These are phyloP conservation scores for Melieria crassipennis DNA, from an alignment of 2,888 invertebrate genomes.

Conservation along the genomic window DNA sequence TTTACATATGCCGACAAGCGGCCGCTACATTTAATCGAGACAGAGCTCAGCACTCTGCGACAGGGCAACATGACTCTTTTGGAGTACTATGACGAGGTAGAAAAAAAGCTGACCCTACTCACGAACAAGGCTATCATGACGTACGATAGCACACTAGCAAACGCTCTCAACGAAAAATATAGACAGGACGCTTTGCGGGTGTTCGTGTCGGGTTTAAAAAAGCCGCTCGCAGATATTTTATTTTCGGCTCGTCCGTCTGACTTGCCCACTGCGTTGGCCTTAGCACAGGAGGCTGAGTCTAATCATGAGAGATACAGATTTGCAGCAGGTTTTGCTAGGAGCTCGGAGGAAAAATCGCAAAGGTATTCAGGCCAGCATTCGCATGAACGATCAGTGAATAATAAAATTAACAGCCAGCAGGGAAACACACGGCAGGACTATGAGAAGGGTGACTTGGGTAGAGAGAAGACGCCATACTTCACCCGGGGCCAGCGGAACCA, in stretches of 20 bases:
- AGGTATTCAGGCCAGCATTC: slow-evolving; percentile 1
- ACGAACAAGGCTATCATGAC: slow-evolving; percentile 36
- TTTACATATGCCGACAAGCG: slow-evolving; percentile 36
- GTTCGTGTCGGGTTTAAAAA: slow-evolving; percentile 20
- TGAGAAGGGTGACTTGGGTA: no score
- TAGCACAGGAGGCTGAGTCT: slow-evolving; percentile 26
- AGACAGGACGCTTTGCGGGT: slow-evolving; percentile 36
- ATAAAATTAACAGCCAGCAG: no score
- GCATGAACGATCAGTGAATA: background rate
- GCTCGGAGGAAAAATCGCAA: slow-evolving; percentile 1
- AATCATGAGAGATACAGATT: background rate
- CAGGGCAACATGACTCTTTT: slow-evolving; percentile 29
- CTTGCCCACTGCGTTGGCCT: slow-evolving; percentile 23
- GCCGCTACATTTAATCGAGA: slow-evolving; percentile 27
- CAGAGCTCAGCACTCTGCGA: slow-evolving; percentile 20
- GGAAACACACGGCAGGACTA: no score
- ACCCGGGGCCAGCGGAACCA: background rate
- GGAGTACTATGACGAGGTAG: slow-evolving; percentile 31
- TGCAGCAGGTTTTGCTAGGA: slow-evolving; percentile 10
- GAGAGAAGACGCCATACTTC: no score
- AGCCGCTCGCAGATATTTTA: background rate
- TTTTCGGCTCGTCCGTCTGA: slow-evolving; percentile 12
- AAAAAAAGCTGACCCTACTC: slow-evolving; percentile 31
- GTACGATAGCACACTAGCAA: slow-evolving; percentile 27
- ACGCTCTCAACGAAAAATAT: slow-evolving; percentile 36